Conservation (phyloP, 2,113 vertebrate genomes). For the Cyrtonyx montezumae region DNA sequence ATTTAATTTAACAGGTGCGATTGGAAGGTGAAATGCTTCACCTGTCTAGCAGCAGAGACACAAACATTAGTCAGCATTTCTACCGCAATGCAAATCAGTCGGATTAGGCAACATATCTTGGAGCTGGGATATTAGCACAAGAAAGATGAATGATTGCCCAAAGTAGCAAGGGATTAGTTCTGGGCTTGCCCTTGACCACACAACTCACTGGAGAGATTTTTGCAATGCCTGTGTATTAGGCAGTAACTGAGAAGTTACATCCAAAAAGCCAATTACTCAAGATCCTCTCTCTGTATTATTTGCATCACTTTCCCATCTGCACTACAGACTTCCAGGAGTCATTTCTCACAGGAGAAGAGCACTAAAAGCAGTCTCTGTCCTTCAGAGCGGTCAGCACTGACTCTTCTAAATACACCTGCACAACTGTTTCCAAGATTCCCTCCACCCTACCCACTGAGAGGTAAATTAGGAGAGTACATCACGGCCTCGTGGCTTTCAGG, state of each 20-base stretch:
- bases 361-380: background rate
- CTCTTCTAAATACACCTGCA: rapidly evolving
- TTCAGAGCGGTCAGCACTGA: background rate
- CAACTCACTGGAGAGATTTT: background rate
- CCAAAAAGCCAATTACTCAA: background rate
- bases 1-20: background rate
- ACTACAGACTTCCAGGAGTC: background rate
- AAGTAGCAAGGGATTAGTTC: background rate
- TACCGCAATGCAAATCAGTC: background rate
- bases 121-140: background rate
- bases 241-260: background rate
- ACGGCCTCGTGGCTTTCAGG: background rate
- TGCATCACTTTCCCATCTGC: background rate
- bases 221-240: background rate
- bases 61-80: background rate
- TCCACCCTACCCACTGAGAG: background rate
- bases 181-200: background rate
- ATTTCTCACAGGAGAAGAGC: background rate
- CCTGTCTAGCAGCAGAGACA: background rate
- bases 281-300: background rate
- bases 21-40: background rate
- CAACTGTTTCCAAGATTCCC: background rate
- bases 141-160: background rate
- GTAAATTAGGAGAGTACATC: background rate
- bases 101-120: background rate